Percentiles rank a stretch among this genome's conserved stretches.
Conservation (phyloP, 92 coral and sea anemone species). For the Palythoa grandis region DNA sequence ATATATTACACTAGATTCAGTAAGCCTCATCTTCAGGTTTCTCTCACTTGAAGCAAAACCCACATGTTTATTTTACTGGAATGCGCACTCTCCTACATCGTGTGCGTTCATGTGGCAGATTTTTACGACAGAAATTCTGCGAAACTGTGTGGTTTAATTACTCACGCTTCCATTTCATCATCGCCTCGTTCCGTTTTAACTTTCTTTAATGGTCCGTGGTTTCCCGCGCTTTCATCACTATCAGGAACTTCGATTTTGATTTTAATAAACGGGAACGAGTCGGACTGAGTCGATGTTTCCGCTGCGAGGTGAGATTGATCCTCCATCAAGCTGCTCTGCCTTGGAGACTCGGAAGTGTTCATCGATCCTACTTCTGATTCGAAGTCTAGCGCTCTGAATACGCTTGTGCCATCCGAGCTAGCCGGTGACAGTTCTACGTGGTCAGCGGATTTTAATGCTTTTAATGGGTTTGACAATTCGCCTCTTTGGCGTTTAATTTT, state of each 20-base stretch:
- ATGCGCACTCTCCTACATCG: too few relatives aligned
- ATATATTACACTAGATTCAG: too few relatives aligned
- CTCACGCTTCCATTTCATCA: conserved; percentile 8
- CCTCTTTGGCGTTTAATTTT: conserved; percentile 65
- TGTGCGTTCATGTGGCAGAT: neutral
- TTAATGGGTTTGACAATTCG: conserved; percentile 13
- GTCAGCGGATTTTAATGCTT: conserved; percentile 45
- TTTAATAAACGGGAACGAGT: conserved; percentile 66
- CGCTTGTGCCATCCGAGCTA: conserved; percentile 84
- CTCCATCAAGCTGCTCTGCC: conserved; percentile 58
- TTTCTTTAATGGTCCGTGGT: conserved; percentile 58
- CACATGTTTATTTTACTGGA: too few relatives aligned
- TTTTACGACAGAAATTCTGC: too few relatives aligned
- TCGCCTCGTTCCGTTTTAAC: conserved; percentile 68
- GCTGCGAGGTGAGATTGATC: conserved; percentile 26
- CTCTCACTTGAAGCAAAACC: neutral
- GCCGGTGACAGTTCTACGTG: conserved; percentile 63
- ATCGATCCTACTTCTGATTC: conserved; percentile 60
- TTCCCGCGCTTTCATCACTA: conserved; percentile 31
- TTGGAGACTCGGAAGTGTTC: conserved; percentile 70
- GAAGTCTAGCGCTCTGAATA: conserved; percentile 75
- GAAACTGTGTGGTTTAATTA: too few relatives aligned
- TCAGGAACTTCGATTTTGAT: conserved; percentile 70
- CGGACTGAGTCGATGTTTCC: conserved; percentile 45
- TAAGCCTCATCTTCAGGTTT: too few relatives aligned